These are phyloP conservation scores for Ooceraea biroi DNA, from an alignment of 1,140 invertebrate species.

Conservation along the genomic window DNA sequence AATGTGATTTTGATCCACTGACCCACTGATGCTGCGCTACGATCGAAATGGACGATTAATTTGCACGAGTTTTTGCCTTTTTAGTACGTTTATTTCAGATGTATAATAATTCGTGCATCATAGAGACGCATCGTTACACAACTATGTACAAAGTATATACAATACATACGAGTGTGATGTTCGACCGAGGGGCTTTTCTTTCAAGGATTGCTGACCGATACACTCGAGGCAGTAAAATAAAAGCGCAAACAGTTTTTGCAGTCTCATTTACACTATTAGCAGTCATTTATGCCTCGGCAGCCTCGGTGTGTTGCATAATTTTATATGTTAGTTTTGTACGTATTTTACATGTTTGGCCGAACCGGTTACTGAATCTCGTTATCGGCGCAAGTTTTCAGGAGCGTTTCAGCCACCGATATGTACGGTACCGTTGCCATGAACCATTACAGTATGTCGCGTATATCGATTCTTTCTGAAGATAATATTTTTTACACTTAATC, in stretches of 20 bases:
- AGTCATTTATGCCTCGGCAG: slow-evolving; percentile 3
- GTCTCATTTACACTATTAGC: neutral
- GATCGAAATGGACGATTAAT: slow-evolving; percentile 46
- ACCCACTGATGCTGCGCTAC: neutral
- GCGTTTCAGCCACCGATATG: slow-evolving; percentile 1
- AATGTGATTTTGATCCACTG: neutral
- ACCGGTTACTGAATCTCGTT: neutral
- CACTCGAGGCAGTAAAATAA: slow-evolving; percentile 2
- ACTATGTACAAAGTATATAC: slow-evolving; percentile 65
- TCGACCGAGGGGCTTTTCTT: slow-evolving; percentile 44
- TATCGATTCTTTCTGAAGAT: slow-evolving; percentile 61
- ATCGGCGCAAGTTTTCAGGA: neutral
- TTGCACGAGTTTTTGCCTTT: slow-evolving; percentile 57
- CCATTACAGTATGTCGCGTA: neutral
- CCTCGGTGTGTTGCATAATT: slow-evolving; percentile 8
- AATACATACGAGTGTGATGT: neutral
- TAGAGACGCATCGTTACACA: slow-evolving; percentile 14
- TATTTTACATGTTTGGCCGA: slow-evolving; percentile 31
- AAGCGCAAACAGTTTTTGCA: neutral
- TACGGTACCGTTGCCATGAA: neutral
- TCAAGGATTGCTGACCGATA: slow-evolving; percentile 7
- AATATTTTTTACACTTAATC: slow-evolving; percentile 73
- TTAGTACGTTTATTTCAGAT: slow-evolving; percentile 79
- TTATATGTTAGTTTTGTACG: too few relatives aligned
- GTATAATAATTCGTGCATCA: slow-evolving; percentile 78